Evolutionary conservation across 2,888 invertebrate species (phyloP).

Genomic region (Dynastes hyllus): DNA sequence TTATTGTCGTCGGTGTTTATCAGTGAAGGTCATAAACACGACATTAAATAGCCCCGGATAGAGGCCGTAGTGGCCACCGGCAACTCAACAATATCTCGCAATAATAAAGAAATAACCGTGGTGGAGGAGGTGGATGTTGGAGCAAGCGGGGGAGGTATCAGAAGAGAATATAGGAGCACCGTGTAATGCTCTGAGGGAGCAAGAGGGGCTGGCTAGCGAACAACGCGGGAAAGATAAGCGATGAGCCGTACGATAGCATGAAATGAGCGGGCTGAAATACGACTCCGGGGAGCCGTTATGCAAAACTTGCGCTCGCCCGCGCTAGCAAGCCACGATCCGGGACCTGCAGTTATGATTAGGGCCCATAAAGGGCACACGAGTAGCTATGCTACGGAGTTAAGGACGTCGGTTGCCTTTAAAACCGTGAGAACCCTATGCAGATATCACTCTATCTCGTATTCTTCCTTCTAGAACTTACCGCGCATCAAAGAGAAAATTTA

Average conservation of each 20-base stretch:
- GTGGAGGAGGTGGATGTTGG: constrained; percentile 55
- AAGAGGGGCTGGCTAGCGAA: constrained; percentile 33
- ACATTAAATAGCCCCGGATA: constrained; percentile 56
- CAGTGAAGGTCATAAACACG: constrained; percentile 57
- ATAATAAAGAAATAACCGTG: constrained; percentile 65
- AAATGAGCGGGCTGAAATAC: constrained; percentile 64
- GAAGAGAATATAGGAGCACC: neutral
- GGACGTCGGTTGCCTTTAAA: constrained; percentile 11
- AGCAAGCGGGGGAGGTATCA: neutral
- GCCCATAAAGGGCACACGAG: constrained; percentile 65
- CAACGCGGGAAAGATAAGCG: constrained; percentile 60
- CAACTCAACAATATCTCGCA: constrained; percentile 60
- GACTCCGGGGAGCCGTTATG: constrained; percentile 70
- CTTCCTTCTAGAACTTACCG: too few species aligned
- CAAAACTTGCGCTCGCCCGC: constrained; percentile 66
- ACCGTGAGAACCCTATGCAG: constrained; percentile 9
- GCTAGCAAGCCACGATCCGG: constrained; percentile 58
- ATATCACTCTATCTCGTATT: neutral
- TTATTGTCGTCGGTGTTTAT: constrained; percentile 43
- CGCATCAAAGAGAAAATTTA: too few species aligned
- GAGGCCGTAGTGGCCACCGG: constrained; percentile 54
- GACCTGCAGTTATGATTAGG: constrained; percentile 66
- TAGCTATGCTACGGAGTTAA: constrained; percentile 20
- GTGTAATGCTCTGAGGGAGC: neutral
- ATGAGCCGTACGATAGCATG: constrained; percentile 58